phyloP scores from a whole-genome alignment of 2,113 vertebrate species.

The Hyla sarda region DNA sequence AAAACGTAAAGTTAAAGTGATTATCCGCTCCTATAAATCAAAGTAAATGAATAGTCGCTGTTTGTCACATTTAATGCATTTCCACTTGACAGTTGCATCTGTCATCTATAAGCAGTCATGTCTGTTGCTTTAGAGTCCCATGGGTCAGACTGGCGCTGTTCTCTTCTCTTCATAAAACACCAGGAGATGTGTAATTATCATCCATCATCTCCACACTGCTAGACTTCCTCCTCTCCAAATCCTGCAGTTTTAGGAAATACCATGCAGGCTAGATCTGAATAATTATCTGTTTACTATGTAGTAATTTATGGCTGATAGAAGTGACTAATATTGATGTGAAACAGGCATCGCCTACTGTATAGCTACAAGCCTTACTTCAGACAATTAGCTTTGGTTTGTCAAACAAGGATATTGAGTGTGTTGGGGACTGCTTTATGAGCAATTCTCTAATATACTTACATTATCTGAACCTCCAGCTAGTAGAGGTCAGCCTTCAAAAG shows the following conservation, averaged over 20 bases:
- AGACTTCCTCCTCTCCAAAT: constrained; percentile 18
- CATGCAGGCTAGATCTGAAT: constrained; percentile 30
- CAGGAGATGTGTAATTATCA: constrained; percentile 49
- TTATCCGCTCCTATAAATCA: constrained; percentile 6
- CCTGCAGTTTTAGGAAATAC: constrained; percentile 11
- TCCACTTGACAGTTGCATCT: constrained; percentile 37
- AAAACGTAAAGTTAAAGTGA: background rate
- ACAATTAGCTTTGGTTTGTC: background rate
- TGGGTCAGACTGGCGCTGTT: constrained; percentile 47
- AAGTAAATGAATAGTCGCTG: constrained; percentile 6
- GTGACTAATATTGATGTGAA: background rate
- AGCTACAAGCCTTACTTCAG: background rate
- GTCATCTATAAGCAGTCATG: constrained; percentile 34
- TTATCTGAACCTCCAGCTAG: too few relatives aligned
- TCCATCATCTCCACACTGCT: constrained; percentile 45
- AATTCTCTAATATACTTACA: background rate
- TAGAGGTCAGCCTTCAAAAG: too few relatives aligned
- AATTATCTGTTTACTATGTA: constrained; percentile 5
- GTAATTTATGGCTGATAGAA: background rate
- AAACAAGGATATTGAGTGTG: background rate
- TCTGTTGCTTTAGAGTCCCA: constrained; percentile 37
- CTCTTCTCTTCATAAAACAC: constrained; percentile 49
- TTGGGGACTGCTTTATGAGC: background rate
- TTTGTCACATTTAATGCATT: constrained; percentile 23
- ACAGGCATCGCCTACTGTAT: background rate